Percentiles rank a stretch among this genome's conserved stretches.
These are phyloP conservation scores for Propithecus deckenii DNA, from an alignment of 2,797 vertebrate species.

Conservation along the genomic window DNA sequence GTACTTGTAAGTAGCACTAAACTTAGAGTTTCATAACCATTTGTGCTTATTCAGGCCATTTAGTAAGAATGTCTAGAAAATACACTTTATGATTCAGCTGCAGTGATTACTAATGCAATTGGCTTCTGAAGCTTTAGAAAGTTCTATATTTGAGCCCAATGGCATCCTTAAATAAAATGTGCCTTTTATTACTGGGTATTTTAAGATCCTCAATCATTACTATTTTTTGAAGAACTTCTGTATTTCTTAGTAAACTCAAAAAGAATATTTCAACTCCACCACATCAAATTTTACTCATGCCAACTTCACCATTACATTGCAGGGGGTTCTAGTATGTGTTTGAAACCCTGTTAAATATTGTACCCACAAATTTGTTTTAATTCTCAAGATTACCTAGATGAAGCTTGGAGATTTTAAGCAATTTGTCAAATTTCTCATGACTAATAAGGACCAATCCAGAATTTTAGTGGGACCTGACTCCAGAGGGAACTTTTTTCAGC, in stretches of 20 bases:
- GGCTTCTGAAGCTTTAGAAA: not conserved
- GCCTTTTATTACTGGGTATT: not conserved
- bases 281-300: not conserved
- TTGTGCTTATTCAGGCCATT: slow-evolving; percentile 11
- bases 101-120: not conserved
- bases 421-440: not conserved
- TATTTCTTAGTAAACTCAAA: not conserved
- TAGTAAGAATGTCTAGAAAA: slow-evolving; percentile 15
- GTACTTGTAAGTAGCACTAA: not conserved
- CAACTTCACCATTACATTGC: not conserved
- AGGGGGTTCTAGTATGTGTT: rapidly evolving
- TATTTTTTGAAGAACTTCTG: not conserved
- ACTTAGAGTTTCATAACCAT: not conserved
- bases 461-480: not conserved
- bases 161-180: not conserved
- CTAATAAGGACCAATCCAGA: not conserved
- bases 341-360: not conserved
- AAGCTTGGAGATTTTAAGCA: not conserved
- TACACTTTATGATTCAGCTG: not conserved
- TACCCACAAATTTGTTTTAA: not conserved
- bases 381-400: not conserved
- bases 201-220: not conserved
- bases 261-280: not conserved
- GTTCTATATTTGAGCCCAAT: not conserved
- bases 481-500: not conserved